Evolutionary conservation across 2,888 invertebrate genomes (phyloP), one percentile per base, ranked within the genome.

Genomic region (Dugesia japonica): DNA sequence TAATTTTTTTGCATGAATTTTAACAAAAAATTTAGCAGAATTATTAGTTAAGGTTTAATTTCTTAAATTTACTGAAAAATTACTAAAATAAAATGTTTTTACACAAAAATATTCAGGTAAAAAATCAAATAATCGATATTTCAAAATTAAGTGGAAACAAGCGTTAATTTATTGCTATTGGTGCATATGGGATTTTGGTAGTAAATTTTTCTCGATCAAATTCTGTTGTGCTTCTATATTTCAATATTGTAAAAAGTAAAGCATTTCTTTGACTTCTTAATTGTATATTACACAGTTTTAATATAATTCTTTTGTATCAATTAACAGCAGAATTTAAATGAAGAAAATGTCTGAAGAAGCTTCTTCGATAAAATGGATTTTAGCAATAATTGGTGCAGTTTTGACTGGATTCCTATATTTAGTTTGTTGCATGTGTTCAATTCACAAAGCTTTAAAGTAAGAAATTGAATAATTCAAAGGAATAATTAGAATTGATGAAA

Each of bases 141-240:
- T 31, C 31, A 23, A 56, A 56, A 56, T 9, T 56, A 56, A 20
- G n/a, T n/a, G 56, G 56, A 56, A 56, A 56, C 56, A 56, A 56
- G 56, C 56, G 56, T 20, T 56, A 56, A 56, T 20, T 56, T 56
- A 56, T 56, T 56, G 56, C 56, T 56, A 56, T 56, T 56, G 56
- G 56, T 56, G 56, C 56, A 56, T n/a, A 56, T 56, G 56, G 56
- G 56, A 56, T 56, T 9, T 56, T 56, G 56, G 56, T 56, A 56
- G 56, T 56, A 4, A 7, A 9, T 56, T 56, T 56, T 56, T 56
- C 56, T 56, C 9, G n/a, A 20, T 56, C 56, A 56, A 56, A 56
- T 56, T 56, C 9, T 56, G 56, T 4, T 56, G 56, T 56, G 56
- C 56, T 56, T 56, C n/a, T 56, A n/a, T n/a, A 56, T 56, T 56